These are phyloP conservation scores for Aptenodytes forsteri DNA, from an alignment of 2,113 vertebrate species.

Conservation along the genomic window DNA sequence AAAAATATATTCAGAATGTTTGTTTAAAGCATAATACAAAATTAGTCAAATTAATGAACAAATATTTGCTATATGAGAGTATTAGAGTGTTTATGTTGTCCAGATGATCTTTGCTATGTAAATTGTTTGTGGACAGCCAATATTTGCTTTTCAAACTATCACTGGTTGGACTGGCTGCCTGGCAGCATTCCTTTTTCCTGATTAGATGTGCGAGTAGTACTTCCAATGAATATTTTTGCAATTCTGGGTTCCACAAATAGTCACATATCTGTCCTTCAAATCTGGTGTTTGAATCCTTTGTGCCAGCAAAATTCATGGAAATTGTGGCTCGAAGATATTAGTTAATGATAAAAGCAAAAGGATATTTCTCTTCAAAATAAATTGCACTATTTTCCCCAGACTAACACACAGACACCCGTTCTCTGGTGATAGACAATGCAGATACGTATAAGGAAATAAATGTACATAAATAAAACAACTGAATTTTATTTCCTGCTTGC, in stretches of 20 bases:
- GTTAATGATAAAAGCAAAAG: background rate
- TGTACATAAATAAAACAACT: slow-evolving; percentile 28
- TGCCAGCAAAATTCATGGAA: background rate
- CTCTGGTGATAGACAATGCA: background rate
- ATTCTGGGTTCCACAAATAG: background rate
- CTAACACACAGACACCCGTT: background rate
- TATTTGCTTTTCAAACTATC: slow-evolving; percentile 6
- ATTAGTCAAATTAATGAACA: slow-evolving; percentile 2
- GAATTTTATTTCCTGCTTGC: slow-evolving; percentile 30
- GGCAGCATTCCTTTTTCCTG: background rate
- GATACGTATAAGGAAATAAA: slow-evolving; percentile 25
- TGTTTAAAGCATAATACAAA: background rate
- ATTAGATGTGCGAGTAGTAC: background rate
- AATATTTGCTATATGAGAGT: background rate
- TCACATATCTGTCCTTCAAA: background rate
- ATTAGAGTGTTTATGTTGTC: background rate
- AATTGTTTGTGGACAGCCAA: background rate
- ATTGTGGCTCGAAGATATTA: background rate
- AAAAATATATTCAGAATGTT: background rate
- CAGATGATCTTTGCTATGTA: background rate
- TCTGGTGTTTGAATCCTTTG: background rate
- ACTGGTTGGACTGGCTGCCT: background rate
- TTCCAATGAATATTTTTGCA: background rate
- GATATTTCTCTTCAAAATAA: background rate
- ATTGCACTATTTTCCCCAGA: background rate